A percentile compares a stretch with the other conserved stretches of the same genome.
Evolutionary conservation across 2,888 invertebrate genomes (phyloP).

Genomic region (Baronia brevicornis): DNA sequence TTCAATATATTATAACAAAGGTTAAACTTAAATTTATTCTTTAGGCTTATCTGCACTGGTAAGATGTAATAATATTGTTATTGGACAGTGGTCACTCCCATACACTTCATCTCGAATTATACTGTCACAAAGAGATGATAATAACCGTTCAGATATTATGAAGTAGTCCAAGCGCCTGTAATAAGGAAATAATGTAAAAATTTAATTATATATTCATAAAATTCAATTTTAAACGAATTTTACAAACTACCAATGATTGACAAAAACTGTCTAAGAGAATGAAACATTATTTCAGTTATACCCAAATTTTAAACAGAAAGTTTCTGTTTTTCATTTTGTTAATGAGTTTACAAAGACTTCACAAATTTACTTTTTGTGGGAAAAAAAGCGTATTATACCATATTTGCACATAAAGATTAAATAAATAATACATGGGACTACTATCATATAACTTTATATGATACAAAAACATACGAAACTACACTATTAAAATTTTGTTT

Average conservation of each 20-base stretch:
- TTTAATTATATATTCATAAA: neutral
- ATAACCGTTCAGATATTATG: constrained; percentile 87
- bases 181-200: constrained; percentile 26
- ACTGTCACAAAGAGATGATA: constrained; percentile 87
- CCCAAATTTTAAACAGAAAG: no score
- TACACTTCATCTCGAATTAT: constrained; percentile 86
- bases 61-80: constrained; percentile 82
- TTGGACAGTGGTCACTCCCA: constrained; percentile 98
- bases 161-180: constrained; percentile 97
- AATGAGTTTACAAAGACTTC: no score
- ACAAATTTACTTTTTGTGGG: no score
- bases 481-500: no score
- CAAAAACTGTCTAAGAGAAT: no score
- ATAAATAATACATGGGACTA: neutral
- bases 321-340: no score
- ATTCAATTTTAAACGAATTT: no score
- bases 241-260: no score
- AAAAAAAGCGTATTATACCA: no score
- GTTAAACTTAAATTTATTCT: constrained; percentile 32
- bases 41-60: constrained; percentile 63
- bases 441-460: no score
- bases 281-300: no score
- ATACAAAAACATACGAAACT: no score
- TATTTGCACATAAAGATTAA: constrained; percentile 1
- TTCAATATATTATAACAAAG: constrained; percentile 9